A percentile compares a stretch with the other conserved stretches of the same genome.
Conservation (phyloP, 2,888 invertebrate species). For the Caenorhabditis sp. region DNA sequence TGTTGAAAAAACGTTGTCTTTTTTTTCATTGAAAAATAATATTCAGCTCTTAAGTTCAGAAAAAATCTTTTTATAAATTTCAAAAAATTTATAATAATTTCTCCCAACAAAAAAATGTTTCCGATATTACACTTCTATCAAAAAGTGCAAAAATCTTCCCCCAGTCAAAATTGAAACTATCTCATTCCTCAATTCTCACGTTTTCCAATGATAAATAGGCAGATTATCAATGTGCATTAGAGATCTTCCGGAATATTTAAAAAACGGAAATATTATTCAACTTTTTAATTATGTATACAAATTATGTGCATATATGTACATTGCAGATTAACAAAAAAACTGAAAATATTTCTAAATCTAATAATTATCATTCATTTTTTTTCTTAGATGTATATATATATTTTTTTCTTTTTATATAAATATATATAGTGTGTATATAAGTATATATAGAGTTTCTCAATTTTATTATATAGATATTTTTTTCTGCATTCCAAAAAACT, state of each 20-base stretch:
- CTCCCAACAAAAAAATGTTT: no score
- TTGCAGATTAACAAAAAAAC: neutral
- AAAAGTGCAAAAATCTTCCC: no score
- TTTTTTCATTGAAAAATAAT: no score
- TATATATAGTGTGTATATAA: no score
- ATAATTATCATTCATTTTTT: neutral
- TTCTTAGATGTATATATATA: neutral
- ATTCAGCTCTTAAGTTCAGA: no score
- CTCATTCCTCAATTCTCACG: no score
- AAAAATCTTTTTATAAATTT: no score
- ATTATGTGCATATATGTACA: neutral
- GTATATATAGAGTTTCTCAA: neutral
- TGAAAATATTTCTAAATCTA: neutral
- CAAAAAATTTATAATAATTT: no score
- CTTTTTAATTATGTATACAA: neutral
- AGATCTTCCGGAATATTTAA: neutral
- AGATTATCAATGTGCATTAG: neutral
- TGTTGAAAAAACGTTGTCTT: no score
- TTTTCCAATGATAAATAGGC: neutral
- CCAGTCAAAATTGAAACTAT: no score
- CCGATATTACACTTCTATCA: no score
- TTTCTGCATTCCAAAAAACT: neutral
- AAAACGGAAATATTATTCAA: neutral
- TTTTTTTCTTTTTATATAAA: neutral
- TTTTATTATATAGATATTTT: neutral